Evolutionary conservation across 1,140 invertebrate species (phyloP), one percentile per base, ranked within the genome.

Genomic region (Branchinecta lynchi): DNA sequence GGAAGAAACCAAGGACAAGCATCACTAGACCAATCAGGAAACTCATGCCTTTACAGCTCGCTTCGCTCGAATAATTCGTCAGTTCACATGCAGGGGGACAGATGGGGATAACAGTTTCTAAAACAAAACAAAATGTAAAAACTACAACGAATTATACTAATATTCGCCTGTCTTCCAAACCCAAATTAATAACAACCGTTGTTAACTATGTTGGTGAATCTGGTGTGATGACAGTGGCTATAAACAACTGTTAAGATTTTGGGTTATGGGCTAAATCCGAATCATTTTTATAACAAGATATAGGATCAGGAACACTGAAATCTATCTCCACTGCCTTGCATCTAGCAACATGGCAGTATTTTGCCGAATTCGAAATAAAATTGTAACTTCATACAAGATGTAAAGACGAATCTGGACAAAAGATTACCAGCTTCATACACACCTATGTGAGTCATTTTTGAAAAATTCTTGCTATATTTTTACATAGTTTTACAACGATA

Each of bases 21-120:
- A 60, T 15, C 12, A 60, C 51, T 60, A 60, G 17, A 15, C 51
- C 51, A 60, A 60, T 60, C 12, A 60, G 51, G 51, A 60, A 60
- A 20, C 12, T 20, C 51, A 60, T 60, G 17, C 17, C 51, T 15
- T 60, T 60, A 12, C 12, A 60, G 51, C 51, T 60, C 12, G 51
- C 51, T 60, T 20, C 51, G 17, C 51, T 60, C 12, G 51, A 60
- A 60, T 60, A 60, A 20, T 60, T 60, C 12, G 17, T 82, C 79
- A 87, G 86, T 51, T 87, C 89, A 82, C 92, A 95, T 75, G 92
- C 92, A 73, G 92, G 92, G 73, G 91, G 92, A 78, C 92, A 95
- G 74, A 94, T 87, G 71, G 91, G 90, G 71, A 92, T 91, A 76
- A 91, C 86, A 67, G 89, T 89, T 84, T 93, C 89, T 89, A 85